Evolutionary conservation across 2,888 invertebrate species (phyloP).

Genomic region (Gibbula magus): DNA sequence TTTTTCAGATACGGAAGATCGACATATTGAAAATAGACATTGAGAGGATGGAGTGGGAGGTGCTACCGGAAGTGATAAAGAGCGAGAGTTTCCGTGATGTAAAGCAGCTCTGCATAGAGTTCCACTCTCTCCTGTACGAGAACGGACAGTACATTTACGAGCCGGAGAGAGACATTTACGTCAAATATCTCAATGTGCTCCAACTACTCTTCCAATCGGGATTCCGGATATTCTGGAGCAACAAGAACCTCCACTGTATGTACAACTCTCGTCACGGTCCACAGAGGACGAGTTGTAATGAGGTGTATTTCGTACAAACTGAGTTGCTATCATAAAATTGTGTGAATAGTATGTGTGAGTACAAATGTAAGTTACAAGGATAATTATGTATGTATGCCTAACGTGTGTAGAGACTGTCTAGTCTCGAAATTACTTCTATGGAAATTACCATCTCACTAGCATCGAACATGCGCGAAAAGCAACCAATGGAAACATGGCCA

Average conservation of each 20-base stretch:
- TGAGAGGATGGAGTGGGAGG: constrained; percentile 29
- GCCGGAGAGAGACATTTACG: not conserved
- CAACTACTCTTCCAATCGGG: not conserved
- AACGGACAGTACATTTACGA: not conserved
- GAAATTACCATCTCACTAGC: no score
- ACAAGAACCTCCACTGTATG: not conserved
- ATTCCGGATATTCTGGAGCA: not conserved
- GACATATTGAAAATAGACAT: constrained; percentile 32
- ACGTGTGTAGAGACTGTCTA: no score
- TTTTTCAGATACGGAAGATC: not conserved
- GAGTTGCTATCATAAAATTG: not conserved
- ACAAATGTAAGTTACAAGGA: no score
- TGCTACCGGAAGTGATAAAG: constrained; percentile 4
- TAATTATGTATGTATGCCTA: no score
- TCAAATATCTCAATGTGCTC: not conserved
- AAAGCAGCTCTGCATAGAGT: constrained; percentile 25
- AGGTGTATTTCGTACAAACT: not conserved
- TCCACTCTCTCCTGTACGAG: constrained; percentile 10
- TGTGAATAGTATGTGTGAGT: no score
- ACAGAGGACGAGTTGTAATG: not conserved
- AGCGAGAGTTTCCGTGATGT: constrained; percentile 2
- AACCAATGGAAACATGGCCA: no score
- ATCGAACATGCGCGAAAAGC: no score
- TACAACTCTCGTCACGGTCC: not conserved
- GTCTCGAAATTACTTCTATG: no score